phyloP scores from a whole-genome alignment of 2,797 vertebrate genomes.

The Tadarida brasiliensis region DNA sequence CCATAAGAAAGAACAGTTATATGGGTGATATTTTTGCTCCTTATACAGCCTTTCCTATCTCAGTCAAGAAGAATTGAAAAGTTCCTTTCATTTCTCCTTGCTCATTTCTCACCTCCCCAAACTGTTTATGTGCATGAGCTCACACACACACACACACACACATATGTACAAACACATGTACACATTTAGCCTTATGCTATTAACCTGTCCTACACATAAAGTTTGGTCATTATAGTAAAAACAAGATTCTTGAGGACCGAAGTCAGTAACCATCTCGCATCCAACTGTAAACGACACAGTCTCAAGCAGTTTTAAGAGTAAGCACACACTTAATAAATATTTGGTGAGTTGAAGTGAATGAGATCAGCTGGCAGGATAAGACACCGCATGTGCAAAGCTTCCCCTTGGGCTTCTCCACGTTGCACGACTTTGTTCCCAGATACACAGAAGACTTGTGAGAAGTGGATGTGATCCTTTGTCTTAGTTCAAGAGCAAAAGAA shows the following conservation, averaged over 20 bases:
- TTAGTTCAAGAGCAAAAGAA: conserved; percentile 42
- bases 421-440: conserved; percentile 57
- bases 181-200: not conserved
- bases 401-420: conserved; percentile 42
- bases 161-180: fast-evolving
- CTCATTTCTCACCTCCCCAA: not conserved
- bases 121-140: not conserved
- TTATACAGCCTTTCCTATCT: not conserved
- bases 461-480: conserved; percentile 21
- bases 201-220: not conserved
- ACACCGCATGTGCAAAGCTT: not conserved
- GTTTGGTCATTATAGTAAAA: not conserved
- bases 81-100: not conserved
- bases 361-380: conserved; percentile 33
- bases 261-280: conserved; percentile 37
- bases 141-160: not conserved
- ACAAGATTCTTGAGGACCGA: conserved; percentile 21
- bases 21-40: not conserved
- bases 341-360: conserved; percentile 56
- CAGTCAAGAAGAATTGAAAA: not conserved
- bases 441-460: conserved; percentile 43
- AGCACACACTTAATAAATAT: conserved; percentile 67
- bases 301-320: conserved; percentile 24
- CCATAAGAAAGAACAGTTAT: not conserved
- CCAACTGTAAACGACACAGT: conserved; percentile 17